These are phyloP conservation scores for Drosophila erecta DNA, from an alignment of 1,140 invertebrate genomes.

Conservation along the genomic window DNA sequence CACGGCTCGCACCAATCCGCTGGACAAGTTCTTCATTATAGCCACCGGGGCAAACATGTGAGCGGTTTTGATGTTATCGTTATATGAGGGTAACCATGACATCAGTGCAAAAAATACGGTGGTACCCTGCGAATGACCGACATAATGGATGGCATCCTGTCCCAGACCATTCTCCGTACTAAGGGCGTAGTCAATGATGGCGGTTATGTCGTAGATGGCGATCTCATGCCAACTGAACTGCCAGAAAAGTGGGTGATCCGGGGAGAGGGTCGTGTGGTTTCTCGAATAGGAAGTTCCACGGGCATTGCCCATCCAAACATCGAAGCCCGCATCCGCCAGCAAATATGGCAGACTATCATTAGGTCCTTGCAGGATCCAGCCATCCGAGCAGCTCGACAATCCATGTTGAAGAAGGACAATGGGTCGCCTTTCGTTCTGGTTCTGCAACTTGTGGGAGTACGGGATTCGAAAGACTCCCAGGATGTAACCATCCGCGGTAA, in stretches of 20 bases:
- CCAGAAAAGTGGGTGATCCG: constrained; percentile 86
- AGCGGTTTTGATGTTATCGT: constrained; percentile 85
- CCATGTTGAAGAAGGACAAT: constrained; percentile 90
- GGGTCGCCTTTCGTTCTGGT: constrained; percentile 67
- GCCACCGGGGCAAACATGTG: constrained; percentile 87
- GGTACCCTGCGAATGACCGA: constrained; percentile 88
- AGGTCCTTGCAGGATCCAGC: constrained; percentile 89
- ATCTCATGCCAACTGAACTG: constrained; percentile 89
- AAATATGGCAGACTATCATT: constrained; percentile 86
- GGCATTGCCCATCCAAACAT: constrained; percentile 87
- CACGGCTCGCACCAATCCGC: constrained; percentile 69
- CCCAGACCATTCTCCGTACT: constrained; percentile 85
- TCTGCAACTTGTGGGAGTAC: constrained; percentile 63
- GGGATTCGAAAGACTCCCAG: constrained; percentile 85
- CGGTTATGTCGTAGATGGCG: constrained; percentile 88
- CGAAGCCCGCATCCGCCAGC: constrained; percentile 89
- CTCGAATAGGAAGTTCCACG: constrained; percentile 85
- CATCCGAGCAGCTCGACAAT: constrained; percentile 89
- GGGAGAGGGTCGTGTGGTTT: constrained; percentile 84
- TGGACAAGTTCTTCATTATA: constrained; percentile 77
- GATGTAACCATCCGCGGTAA: constrained; percentile 86
- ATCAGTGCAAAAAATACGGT: constrained; percentile 86
- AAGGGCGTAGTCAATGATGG: constrained; percentile 89
- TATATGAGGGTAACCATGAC: constrained; percentile 86
- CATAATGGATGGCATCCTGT: constrained; percentile 86